Percentiles rank a stretch among this genome's conserved stretches.
Evolutionary conservation across 2,888 invertebrate genomes (phyloP).

Genomic region (Hecatera dysodea): DNA sequence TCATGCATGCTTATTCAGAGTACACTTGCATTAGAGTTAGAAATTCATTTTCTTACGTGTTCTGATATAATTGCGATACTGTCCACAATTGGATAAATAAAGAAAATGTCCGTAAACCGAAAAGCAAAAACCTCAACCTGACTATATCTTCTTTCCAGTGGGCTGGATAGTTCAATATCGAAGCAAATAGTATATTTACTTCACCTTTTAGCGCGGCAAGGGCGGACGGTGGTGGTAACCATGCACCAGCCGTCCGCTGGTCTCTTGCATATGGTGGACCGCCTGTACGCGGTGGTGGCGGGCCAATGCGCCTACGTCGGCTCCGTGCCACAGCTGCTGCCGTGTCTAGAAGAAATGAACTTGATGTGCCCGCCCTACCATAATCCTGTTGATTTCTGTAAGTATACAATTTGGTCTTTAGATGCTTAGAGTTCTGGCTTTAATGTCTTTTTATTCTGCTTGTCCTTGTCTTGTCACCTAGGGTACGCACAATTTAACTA

Average conservation of each 20-base stretch:
- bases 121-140: constrained; percentile 35
- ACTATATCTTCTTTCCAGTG: constrained; percentile 77
- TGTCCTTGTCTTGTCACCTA: not conserved
- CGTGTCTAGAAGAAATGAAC: constrained; percentile 93
- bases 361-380: constrained; percentile 96
- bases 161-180: constrained; percentile 92
- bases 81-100: not conserved
- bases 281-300: constrained; percentile 95
- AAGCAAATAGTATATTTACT: constrained; percentile 95
- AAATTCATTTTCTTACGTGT: no score
- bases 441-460: not conserved
- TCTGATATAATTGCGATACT: no score
- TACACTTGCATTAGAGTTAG: not conserved
- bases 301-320: constrained; percentile 96
- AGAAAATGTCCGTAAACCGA: not conserved
- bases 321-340: constrained; percentile 93
- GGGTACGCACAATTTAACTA: no score
- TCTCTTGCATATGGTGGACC: constrained; percentile 96
- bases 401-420: constrained; percentile 77
- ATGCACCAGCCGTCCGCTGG: constrained; percentile 98
- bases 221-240: constrained; percentile 96
- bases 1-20: not conserved
- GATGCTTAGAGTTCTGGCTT: not conserved
- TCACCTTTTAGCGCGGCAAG: constrained; percentile 95
- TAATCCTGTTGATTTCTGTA: constrained; percentile 97